Evolutionary conservation across 30 jellyfish, hydroid and myxozoan species (phyloP).

Genomic region (Cassiopea andromeda): DNA sequence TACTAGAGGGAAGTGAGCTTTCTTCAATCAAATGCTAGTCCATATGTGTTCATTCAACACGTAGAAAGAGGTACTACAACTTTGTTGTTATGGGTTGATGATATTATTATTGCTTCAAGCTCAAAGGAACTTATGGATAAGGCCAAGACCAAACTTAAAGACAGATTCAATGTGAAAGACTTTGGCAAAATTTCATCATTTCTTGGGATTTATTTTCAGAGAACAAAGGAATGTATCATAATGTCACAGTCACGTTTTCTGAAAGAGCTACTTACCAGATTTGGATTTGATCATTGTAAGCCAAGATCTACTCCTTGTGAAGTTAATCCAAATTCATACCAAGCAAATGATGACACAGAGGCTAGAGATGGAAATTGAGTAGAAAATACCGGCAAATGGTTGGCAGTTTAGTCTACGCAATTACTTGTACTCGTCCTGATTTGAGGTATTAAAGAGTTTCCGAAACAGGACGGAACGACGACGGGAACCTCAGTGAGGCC

Average conservation of each 20-base stretch:
- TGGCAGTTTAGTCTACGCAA: conserved; percentile 55
- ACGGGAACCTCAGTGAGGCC: background rate
- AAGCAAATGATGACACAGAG: too few relatives aligned
- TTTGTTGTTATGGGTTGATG: conserved; percentile 54
- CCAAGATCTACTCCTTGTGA: conserved; percentile 64
- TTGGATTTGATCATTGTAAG: conserved; percentile 40
- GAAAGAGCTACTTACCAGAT: background rate
- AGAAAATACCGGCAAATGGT: conserved; percentile 32
- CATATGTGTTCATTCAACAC: conserved; percentile 30
- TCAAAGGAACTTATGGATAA: background rate
- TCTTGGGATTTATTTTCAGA: conserved; percentile 54
- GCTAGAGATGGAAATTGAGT: background rate
- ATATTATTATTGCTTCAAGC: conserved; percentile 44
- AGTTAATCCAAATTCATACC: conserved; percentile 4
- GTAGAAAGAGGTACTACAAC: background rate
- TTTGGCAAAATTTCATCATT: conserved; percentile 62
- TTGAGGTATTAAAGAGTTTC: background rate
- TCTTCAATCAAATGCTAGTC: conserved; percentile 60
- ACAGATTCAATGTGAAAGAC: conserved; percentile 61
- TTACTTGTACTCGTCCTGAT: conserved; percentile 56
- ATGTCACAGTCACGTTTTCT: conserved; percentile 51
- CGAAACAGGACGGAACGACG: background rate
- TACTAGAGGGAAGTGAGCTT: conserved; percentile 18
- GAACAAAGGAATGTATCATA: background rate
- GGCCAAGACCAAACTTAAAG: conserved; percentile 9